Evolutionary conservation across 2,113 vertebrate genomes (phyloP), one percentile per base, ranked within the genome.

Genomic region (Rana temporaria): DNA sequence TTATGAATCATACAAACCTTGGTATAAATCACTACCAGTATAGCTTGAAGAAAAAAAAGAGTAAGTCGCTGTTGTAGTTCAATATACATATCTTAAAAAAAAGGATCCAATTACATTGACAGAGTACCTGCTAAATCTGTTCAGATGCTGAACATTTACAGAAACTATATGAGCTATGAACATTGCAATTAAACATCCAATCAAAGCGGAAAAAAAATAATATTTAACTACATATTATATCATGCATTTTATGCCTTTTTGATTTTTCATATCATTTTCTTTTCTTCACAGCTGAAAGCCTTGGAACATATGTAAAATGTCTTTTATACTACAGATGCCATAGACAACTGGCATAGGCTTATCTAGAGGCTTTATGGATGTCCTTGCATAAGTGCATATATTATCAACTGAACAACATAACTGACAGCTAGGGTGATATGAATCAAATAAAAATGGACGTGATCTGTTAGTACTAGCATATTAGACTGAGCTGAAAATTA

Each of bases 371-470:
- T 19, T 17, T 75, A 34, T 14, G 3, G 64, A 19, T 76, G 34
- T 1, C 12, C 75, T 32, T 80, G 6, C 68, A 75, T 0, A 12
- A 84, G 55, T 69, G 7, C 32, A 55, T 53, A 22, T 22, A 85
- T 85, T 73, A 85, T 63, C 42, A 82, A 59, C 32, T 86, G 38
- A 32, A 78, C 80, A 56, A 67, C 38, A 71, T 78, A 85, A 86
- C 55, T 80, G 85, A 78, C 78, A 87, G 74, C 74, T 17, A 59
- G 82, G 42, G 70, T 82, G 22, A 30, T 85, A 76, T 26, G 80
- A 85, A 88, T 86, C 60, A 87, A 84, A 86, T 32, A 70, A 12
- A 82, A 67, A 16, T 85, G 86, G 11, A 81, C 63, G 68, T 24
- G 63, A 52, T 79, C 17, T 84, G 59, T 73, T 24, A 4, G 81